Percentiles rank a stretch among this genome's conserved stretches.
These are phyloP conservation scores for Okamejei kenojei DNA, from an alignment of 2,797 vertebrate genomes.

Conservation along the genomic window DNA sequence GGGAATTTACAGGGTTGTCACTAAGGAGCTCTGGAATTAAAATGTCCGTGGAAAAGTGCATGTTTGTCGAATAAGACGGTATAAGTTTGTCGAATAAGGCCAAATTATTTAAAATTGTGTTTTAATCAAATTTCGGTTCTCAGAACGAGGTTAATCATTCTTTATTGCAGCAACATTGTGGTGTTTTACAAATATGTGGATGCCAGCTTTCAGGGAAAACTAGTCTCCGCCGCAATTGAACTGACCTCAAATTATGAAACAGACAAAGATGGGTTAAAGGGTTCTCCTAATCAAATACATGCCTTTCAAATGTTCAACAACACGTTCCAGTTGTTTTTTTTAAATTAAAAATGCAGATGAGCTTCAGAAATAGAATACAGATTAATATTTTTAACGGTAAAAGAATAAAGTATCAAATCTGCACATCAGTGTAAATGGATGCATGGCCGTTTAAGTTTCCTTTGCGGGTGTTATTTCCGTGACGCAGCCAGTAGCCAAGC, in stretches of 20 bases:
- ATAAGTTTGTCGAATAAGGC: not conserved
- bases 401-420: not conserved
- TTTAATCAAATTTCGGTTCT: not conserved
- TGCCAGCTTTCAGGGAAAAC: not conserved
- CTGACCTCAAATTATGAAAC: not conserved
- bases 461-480: constrained; percentile 6
- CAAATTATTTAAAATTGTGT: not conserved
- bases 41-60: not conserved
- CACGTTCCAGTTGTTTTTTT: not conserved
- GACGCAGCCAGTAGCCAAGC: not conserved
- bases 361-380: not conserved
- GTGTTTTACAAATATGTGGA: too few species aligned
- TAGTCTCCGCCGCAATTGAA: not conserved
- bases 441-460: not conserved
- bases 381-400: not conserved
- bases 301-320: not conserved
- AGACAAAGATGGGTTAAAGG: not conserved
- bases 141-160: constrained; percentile 1
- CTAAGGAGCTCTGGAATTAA: not conserved
- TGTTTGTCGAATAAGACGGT: not conserved
- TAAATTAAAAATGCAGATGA: not conserved
- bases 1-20: not conserved
- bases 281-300: not conserved
- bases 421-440: not conserved
- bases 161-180: not conserved